These are phyloP conservation scores for Silurus lanzhouensis DNA, from an alignment of 2,797 vertebrate species.

Conservation along the genomic window DNA sequence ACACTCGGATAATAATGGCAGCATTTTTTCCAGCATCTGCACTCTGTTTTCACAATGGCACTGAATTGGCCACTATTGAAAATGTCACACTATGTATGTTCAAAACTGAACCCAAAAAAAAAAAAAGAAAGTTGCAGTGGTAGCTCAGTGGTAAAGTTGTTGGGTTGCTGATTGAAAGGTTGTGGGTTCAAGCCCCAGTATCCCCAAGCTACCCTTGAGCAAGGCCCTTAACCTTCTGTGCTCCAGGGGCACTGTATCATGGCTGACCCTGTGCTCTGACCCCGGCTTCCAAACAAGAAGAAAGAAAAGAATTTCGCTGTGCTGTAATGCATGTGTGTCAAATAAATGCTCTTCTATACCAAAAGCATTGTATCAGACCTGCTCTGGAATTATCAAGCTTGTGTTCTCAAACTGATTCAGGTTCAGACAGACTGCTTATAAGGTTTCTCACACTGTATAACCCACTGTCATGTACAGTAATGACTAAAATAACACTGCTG, in stretches of 20 bases:
- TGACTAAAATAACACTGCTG: background rate
- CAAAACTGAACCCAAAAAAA: background rate
- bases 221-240: too few species aligned
- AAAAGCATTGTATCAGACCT: background rate
- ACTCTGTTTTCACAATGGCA: background rate
- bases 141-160: too few species aligned
- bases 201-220: too few species aligned
- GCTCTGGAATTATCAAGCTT: background rate
- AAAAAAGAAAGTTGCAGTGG: background rate
- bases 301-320: too few species aligned
- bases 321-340: too few species aligned
- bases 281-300: too few species aligned
- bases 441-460: background rate
- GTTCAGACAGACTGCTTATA: background rate
- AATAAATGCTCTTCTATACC: too few species aligned
- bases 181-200: too few species aligned
- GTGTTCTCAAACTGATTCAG: background rate
- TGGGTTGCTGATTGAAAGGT: too few species aligned
- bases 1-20: background rate
- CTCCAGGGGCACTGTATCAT: too few species aligned
- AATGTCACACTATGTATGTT: background rate
- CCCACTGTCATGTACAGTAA: background rate
- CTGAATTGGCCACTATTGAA: background rate
- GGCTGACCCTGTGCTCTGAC: too few species aligned
- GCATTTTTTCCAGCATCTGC: background rate